Base-by-base conservation (phyloP, 1,140 invertebrate species). In the Brachionus koreanus region DNA sequence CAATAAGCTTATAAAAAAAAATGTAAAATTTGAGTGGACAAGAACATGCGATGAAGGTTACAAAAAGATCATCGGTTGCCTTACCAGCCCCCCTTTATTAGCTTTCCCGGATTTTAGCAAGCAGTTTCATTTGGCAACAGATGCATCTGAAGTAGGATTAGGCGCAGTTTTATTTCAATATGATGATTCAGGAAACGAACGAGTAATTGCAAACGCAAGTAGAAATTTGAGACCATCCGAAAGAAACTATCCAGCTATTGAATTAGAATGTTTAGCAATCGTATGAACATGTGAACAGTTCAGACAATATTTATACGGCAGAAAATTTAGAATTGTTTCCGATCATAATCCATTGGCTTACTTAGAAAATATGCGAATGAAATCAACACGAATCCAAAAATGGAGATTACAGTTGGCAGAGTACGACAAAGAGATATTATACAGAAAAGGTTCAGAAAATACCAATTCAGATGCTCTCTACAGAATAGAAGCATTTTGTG, bases 1-100 rank as follows among this genome's bases (percentile, higher is more conserved):
- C 19, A 25, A 86, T 12, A 74, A 86, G 3, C 83, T 90, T 5
- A 74, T 87, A 29, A 87, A 87, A 46, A 79, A 79, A 25, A 37
- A 79, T 16, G 10, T n/a, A 37, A 79, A 25, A 79, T 63, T 65
- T n/a, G 23, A 43, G 39, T 82, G 77, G 77, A 82, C 13, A 23
- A 29, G 2, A 37, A 23, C 13, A 65, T 39, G 29, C 29, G 72
- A 23, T 43, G 12, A 12, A 13, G 10, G 42, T 12, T 43, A 43
- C 42, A 43, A 43, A 43, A 43, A 43, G n/a, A n/a, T n/a, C n/a
- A n/a, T n/a, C n/a, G n/a, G n/a, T n/a, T n/a, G n/a, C n/a, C n/a
- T n/a, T n/a, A n/a, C n/a, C n/a, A n/a, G n/a, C n/a, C n/a, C n/a
- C n/a, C n/a, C n/a, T n/a, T n/a, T 43, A 19, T 43, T 72, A 33